Conservation (phyloP, 2,113 vertebrate genomes). For the Taurulus bubalis region DNA sequence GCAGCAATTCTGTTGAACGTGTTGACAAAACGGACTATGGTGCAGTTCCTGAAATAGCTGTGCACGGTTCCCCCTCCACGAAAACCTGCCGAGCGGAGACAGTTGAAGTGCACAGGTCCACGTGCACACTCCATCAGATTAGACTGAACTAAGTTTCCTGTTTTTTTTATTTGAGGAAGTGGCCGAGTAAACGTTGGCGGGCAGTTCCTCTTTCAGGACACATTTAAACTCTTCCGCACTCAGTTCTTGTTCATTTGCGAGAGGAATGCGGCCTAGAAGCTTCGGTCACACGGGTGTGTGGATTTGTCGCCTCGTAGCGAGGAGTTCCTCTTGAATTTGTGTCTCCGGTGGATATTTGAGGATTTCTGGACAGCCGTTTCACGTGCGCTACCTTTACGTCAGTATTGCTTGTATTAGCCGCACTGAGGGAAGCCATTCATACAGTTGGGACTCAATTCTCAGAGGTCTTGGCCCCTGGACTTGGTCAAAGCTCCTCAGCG, state of each 20-base stretch:
- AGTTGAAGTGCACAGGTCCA: conserved; percentile 37
- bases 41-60: conserved; percentile 58
- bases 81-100: conserved; percentile 34
- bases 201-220: conserved; percentile 81
- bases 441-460: neutral
- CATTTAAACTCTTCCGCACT: conserved; percentile 75
- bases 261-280: conserved; percentile 33
- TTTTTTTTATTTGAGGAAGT: conserved; percentile 80
- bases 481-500: conserved; percentile 86
- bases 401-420: neutral
- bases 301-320: conserved; percentile 27
- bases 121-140: conserved; percentile 31
- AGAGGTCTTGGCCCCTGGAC: conserved; percentile 73
- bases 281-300: conserved; percentile 61
- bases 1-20: neutral
- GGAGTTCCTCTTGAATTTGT: neutral
- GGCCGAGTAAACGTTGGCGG: conserved; percentile 70
- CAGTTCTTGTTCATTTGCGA: conserved; percentile 33
- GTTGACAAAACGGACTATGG: conserved; percentile 6
- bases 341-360: neutral
- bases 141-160: conserved; percentile 73
- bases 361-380: neutral
- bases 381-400: neutral
- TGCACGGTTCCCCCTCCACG: conserved; percentile 53
- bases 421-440: neutral